Percentiles rank a stretch among this genome's conserved stretches.
Conservation (phyloP, 2,113 vertebrate species). For the Pavo muticus region DNA sequence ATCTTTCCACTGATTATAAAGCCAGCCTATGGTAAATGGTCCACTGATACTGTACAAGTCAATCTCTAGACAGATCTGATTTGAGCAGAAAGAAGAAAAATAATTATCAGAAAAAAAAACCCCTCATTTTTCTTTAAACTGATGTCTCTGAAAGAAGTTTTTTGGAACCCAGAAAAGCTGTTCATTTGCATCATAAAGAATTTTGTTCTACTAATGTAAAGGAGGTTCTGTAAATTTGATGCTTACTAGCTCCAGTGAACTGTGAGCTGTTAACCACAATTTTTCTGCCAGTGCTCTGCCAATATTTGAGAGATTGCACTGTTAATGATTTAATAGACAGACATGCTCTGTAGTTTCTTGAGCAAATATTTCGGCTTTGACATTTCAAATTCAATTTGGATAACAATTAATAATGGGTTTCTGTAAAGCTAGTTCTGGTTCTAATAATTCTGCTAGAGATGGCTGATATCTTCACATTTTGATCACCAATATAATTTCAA, state of each 20-base stretch:
- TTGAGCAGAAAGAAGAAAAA: background rate
- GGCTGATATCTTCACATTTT: conserved; percentile 10
- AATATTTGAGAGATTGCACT: conserved; percentile 12
- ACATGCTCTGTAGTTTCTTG: conserved; percentile 43
- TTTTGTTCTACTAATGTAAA: background rate
- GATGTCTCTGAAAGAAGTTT: background rate
- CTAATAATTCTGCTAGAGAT: conserved; percentile 5
- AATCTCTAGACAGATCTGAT: background rate
- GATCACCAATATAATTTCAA: background rate
- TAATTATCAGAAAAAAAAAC: background rate
- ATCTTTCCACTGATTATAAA: background rate
- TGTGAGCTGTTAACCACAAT: background rate
- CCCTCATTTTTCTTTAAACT: background rate
- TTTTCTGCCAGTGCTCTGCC: conserved; percentile 39
- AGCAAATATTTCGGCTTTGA: conserved; percentile 56
- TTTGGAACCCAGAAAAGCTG: background rate
- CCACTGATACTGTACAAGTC: background rate
- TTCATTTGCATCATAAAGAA: background rate
- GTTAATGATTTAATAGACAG: conserved; percentile 33
- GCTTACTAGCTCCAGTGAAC: conserved; percentile 18
- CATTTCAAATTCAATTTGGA: conserved; percentile 55
- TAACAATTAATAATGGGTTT: conserved; percentile 48
- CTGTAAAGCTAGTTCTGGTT: conserved; percentile 19
- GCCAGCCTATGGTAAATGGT: background rate
- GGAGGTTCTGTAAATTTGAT: background rate